Evolutionary conservation across 2,113 vertebrate species (phyloP).

Genomic region (Muscicapa adusta): DNA sequence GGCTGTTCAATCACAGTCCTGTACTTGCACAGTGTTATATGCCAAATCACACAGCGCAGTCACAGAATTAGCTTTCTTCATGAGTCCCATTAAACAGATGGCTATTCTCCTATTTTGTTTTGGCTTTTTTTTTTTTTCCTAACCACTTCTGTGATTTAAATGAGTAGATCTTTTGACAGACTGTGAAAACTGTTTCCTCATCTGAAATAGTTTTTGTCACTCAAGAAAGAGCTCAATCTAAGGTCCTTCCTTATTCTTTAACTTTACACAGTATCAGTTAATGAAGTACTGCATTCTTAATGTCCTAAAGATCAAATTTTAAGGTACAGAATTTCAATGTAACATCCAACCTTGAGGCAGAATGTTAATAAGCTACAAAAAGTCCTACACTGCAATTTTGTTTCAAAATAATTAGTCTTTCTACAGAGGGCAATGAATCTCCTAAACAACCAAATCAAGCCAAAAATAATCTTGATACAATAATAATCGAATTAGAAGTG

Average conservation of each 20-base stretch:
- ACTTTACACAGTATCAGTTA: neutral
- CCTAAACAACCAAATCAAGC: neutral
- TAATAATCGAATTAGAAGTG: neutral
- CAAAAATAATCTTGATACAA: neutral
- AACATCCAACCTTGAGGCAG: neutral
- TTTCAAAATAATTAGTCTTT: neutral
- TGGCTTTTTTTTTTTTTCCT: neutral
- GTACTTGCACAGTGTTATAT: neutral
- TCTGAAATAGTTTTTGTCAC: neutral
- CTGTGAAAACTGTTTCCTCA: neutral
- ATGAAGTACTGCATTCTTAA: neutral
- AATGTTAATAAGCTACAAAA: neutral
- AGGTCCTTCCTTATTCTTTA: neutral
- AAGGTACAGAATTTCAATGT: neutral
- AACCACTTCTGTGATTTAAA: slow-evolving; percentile 2
- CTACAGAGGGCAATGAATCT: neutral
- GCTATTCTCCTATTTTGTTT: neutral
- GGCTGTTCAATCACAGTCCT: slow-evolving; percentile 3
- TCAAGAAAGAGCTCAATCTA: neutral
- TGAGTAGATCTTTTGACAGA: neutral
- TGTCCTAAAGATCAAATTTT: neutral
- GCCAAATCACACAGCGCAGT: slow-evolving; percentile 6
- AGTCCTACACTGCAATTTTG: neutral
- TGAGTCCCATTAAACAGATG: neutral
- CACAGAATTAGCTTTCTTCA: neutral